Percentiles rank a stretch among this genome's conserved stretches.
phyloP scores from a whole-genome alignment of 2,113 vertebrate genomes.

The Epinephelus cyanopodus region DNA sequence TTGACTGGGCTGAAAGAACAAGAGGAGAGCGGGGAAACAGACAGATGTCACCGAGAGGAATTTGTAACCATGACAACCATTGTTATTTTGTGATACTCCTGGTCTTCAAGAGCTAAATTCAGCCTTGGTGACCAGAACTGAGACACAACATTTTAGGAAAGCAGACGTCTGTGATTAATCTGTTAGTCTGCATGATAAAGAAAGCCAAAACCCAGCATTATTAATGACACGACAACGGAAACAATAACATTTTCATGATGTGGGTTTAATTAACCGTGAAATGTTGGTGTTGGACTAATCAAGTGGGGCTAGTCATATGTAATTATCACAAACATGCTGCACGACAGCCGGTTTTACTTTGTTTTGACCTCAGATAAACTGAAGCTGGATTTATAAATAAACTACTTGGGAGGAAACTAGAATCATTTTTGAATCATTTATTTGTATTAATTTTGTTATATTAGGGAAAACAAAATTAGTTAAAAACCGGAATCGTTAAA shows the following conservation, averaged over 20 bases:
- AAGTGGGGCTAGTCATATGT: background rate
- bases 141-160: background rate
- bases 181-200: background rate
- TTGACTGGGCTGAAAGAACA: slow-evolving; percentile 90
- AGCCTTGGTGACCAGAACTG: background rate
- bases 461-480: too few species aligned
- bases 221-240: too few species aligned
- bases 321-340: background rate
- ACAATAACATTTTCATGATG: too few species aligned
- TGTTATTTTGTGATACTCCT: background rate
- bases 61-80: background rate
- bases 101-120: background rate
- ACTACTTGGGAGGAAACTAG: background rate
- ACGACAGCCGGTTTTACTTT: background rate
- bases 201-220: background rate
- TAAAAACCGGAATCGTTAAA: too few species aligned
- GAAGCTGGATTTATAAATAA: background rate
- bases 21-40: background rate
- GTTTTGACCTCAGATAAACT: background rate
- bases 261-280: too few species aligned
- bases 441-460: too few species aligned
- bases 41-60: background rate
- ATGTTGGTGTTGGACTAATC: background rate
- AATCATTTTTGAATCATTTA: background rate
- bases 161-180: too few species aligned